Conservation (phyloP, 2,888 invertebrate species). For the Netelia virgata region DNA sequence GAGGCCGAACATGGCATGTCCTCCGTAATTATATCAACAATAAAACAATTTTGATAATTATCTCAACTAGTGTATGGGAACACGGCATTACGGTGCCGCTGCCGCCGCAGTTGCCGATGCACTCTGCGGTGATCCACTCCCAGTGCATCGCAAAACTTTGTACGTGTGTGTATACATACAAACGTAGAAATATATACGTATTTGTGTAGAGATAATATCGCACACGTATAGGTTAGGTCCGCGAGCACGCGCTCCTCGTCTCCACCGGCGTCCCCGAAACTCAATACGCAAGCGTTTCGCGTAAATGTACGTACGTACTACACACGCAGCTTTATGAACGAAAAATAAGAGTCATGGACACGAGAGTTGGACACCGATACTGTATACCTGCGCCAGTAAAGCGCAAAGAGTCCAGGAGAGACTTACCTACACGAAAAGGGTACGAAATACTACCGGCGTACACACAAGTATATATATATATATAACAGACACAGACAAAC, state of each 20-base stretch:
- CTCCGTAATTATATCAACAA: slow-evolving; percentile 84
- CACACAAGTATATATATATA: slow-evolving; percentile 32
- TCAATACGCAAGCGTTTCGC: not conserved
- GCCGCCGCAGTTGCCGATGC: slow-evolving; percentile 57
- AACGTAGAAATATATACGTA: not conserved
- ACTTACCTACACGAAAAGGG: slow-evolving; percentile 1
- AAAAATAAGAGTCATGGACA: not conserved
- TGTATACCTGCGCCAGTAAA: slow-evolving; percentile 7
- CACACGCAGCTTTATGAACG: not conserved
- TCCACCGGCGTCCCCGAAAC: slow-evolving; percentile 54
- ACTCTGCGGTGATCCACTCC: slow-evolving; percentile 59
- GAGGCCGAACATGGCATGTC: slow-evolving; percentile 80
- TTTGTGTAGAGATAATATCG: not conserved
- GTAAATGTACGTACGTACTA: slow-evolving; percentile 28
- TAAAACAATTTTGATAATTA: slow-evolving; percentile 85
- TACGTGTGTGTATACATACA: not conserved
- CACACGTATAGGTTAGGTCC: slow-evolving; percentile 57
- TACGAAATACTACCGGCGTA: slow-evolving; percentile 6
- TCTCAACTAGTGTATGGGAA: slow-evolving; percentile 84
- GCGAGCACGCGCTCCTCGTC: slow-evolving; percentile 64
- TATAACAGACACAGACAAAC: slow-evolving; percentile 39
- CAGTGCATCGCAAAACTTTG: slow-evolving; percentile 27
- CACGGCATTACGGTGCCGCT: slow-evolving; percentile 79
- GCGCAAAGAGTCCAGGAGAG: not conserved
- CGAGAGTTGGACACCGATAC: slow-evolving; percentile 24